A percentile compares a stretch with the other conserved stretches of the same genome.
Evolutionary conservation across 2,888 invertebrate species (phyloP).

Genomic region (Cyclophora albipunctata): DNA sequence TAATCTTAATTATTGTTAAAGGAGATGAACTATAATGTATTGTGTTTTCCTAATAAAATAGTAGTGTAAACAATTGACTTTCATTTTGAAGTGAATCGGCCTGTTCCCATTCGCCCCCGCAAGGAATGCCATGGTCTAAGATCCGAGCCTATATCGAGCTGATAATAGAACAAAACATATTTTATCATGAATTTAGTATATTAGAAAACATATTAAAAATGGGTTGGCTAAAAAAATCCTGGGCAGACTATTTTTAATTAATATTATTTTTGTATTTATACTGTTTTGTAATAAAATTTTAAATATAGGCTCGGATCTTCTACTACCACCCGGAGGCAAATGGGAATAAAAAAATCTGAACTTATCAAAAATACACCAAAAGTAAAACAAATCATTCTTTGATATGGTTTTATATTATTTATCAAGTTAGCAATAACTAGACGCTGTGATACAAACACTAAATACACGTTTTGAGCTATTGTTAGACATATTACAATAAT

Average conservation of each 20-base stretch:
- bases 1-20: constrained; percentile 59
- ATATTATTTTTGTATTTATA: too few relatives aligned
- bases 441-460: constrained; percentile 33
- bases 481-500: not conserved
- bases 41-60: constrained; percentile 71
- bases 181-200: too few relatives aligned
- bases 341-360: not conserved
- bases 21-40: constrained; percentile 63
- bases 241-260: too few relatives aligned
- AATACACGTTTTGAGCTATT: constrained; percentile 27
- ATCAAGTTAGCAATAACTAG: constrained; percentile 29
- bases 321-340: too few relatives aligned
- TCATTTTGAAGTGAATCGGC: constrained; percentile 28
- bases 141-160: too few relatives aligned
- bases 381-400: constrained; percentile 4
- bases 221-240: too few relatives aligned
- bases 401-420: constrained; percentile 34
- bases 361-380: not conserved
- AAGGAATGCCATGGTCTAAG: too few relatives aligned
- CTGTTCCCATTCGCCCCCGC: too few relatives aligned
- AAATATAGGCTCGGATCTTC: too few relatives aligned
- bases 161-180: too few relatives aligned
- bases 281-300: too few relatives aligned
- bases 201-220: too few relatives aligned
- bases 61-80: constrained; percentile 53